Conservation (phyloP, 2,888 invertebrate species). For the Liopterus haemorrhoidalis region DNA sequence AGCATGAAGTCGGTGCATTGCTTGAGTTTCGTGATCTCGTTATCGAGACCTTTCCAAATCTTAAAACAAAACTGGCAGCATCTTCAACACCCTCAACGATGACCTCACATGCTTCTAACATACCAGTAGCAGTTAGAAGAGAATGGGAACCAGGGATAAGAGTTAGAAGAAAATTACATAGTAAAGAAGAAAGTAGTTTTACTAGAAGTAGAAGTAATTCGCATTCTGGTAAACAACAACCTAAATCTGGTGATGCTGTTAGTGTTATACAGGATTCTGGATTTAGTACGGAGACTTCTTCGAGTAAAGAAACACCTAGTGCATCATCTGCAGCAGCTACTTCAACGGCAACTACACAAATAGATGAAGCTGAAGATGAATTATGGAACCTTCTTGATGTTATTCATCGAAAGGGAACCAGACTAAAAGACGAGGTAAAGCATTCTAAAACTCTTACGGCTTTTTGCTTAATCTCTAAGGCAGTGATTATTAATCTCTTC, state of each 20-base stretch:
- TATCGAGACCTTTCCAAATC: slow-evolving; percentile 89
- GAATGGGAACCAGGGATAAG: slow-evolving; percentile 81
- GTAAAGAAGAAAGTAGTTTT: slow-evolving; percentile 40
- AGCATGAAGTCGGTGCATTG: slow-evolving; percentile 87
- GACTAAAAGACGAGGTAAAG: slow-evolving; percentile 53
- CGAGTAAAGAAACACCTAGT: slow-evolving; percentile 72
- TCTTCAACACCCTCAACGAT: slow-evolving; percentile 43
- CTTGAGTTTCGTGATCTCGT: slow-evolving; percentile 90
- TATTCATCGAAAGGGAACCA: slow-evolving; percentile 70
- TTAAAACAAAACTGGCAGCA: slow-evolving; percentile 78
- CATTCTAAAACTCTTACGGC: too few species aligned
- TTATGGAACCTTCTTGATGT: slow-evolving; percentile 80
- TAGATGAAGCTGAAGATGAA: slow-evolving; percentile 66
- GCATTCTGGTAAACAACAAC: slow-evolving; percentile 56
- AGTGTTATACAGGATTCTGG: slow-evolving; percentile 76
- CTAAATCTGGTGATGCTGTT: slow-evolving; percentile 52
- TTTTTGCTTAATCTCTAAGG: too few species aligned
- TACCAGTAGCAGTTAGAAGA: slow-evolving; percentile 52
- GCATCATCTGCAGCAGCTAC: slow-evolving; percentile 58
- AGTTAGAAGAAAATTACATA: slow-evolving; percentile 45
- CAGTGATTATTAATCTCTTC: too few species aligned
- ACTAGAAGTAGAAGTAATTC: slow-evolving; percentile 61
- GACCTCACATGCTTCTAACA: slow-evolving; percentile 46
- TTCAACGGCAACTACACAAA: slow-evolving; percentile 42
- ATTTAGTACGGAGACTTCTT: slow-evolving; percentile 83